Base-by-base conservation (phyloP, 2,113 vertebrate species). In the Phodopus roborovskii region DNA sequence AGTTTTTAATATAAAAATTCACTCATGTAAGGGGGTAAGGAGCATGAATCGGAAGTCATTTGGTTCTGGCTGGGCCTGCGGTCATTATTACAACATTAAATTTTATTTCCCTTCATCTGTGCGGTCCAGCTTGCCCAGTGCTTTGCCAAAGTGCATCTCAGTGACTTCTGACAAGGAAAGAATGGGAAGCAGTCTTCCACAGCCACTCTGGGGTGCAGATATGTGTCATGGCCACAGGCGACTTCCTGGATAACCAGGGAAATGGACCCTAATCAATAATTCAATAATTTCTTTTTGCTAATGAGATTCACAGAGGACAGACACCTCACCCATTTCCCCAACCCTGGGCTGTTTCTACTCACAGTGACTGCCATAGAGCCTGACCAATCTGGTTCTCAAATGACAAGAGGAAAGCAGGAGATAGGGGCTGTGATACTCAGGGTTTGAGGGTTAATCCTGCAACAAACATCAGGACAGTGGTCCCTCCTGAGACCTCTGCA, bases 361-460 rank as follows among this genome's bases (percentile, higher is more conserved):
- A 3, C 1, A 12, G 48, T 1, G 60, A 66, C 11, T 53, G 1
- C 45, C 15, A 13, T 20, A 53, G 28, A 81, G 22, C 71, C 71
- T 77, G n/a, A 22, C 26, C 39, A 28, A 5, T 12, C 30, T 20
- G 73, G 86, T 1, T 2, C 36, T 86, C 48, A 70, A 20, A 68
- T 8, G 42, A 30, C 56, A 71, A 24, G 68, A 68, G 36, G 5
- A 36, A 56, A 66, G 13, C 22, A 70, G 70, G 7, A 45, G 7
- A 13, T 5, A 8, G 48, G 13, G 10, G 5, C 11, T 24, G 7
- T 4, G 36, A 62, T 8, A 17, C 7, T 50, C 20, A 0, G 5
- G 5, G 17, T 7, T 15, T 3, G 12, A 12, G 64, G 16, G 7
- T 15, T 13, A 19, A 30, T 22, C 30, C 79, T 17, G 45, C n/a